Evolutionary conservation across 2,113 vertebrate genomes (phyloP).

Genomic region (Origma solitaria): DNA sequence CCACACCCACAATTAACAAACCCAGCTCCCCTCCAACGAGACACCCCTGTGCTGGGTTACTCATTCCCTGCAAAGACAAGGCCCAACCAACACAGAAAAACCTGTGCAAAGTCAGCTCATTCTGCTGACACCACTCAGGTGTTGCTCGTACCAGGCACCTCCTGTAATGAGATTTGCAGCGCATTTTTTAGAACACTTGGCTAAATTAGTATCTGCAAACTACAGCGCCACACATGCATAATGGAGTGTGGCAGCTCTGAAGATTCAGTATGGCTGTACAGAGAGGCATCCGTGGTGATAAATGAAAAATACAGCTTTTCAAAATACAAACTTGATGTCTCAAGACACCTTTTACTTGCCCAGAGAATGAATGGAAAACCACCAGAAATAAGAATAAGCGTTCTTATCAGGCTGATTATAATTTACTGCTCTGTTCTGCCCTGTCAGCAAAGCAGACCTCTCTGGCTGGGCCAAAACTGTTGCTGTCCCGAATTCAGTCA

Average conservation of each 20-base stretch:
- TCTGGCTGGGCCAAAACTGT: background rate
- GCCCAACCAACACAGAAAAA: background rate
- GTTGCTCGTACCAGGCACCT: background rate
- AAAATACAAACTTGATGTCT: constrained; percentile 43
- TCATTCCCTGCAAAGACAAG: background rate
- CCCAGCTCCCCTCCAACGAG: background rate
- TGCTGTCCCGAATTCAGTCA: background rate
- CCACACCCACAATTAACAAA: background rate
- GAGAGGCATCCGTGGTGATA: constrained; percentile 22
- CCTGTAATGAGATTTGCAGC: background rate
- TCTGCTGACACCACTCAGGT: background rate
- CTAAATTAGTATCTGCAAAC: constrained; percentile 28
- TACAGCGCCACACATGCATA: constrained; percentile 17
- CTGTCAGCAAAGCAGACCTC: background rate
- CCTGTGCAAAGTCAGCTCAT: background rate
- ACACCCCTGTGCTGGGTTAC: background rate
- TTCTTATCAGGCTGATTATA: constrained; percentile 1
- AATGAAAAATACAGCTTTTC: constrained; percentile 42
- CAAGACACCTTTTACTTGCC: constrained; percentile 14
- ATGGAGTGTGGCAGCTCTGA: constrained; percentile 46
- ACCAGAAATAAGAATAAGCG: constrained; percentile 3
- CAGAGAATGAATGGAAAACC: constrained; percentile 36
- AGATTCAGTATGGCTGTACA: constrained; percentile 27
- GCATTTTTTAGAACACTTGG: background rate
- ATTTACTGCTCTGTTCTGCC: background rate